Base-by-base conservation (phyloP, 2,113 vertebrate genomes). In the Xiphophorus couchianus region DNA sequence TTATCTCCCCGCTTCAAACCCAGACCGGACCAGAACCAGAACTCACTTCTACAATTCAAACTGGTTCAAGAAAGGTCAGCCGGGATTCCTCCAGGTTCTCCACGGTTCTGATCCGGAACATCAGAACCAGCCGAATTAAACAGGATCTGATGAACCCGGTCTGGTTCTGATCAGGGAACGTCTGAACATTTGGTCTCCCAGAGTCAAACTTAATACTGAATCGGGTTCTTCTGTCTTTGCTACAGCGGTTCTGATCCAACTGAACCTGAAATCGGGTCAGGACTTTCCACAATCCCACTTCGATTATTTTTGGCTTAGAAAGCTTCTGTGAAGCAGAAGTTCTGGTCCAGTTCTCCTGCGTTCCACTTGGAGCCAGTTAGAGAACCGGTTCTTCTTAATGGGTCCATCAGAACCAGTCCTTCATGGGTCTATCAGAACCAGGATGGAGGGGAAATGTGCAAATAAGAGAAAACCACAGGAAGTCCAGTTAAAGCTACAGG, bases 181-280 rank as follows among this genome's bases (percentile, higher is more conserved):
- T 9, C 22, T 25, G 22, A 48, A 48, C 6, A 58, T 58, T 58
- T 58, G 51, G 51, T 25, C 51, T 58, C 1, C 69, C 71, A 76
- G 74, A 84, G 86, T 65, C 60, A 81, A 69, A 78, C 8, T 86
- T 67, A 86, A 88, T 69, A 48, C 84, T 39, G 71, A 86, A 51
- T 58, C 31, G 28, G 44, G 15, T 48, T 48, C 44, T 63, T 30
- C 27, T 62, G 28, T 58, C 11, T 65, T 42, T 25, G 51, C 42
- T 68, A 64, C 42, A n/a, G 17, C 9, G 22, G 25, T n/a, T 58
- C 51, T 58, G 51, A n/a, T 7, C 7, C 25, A 27, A 42, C 8
- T 3, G 65, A 48, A 19, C 17, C 14, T 48, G 17, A 48, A 17
- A 37, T 37, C 10, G 10, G 35, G 2, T 37, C 35, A 12, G 35